These are phyloP conservation scores for Gallinago jamesoni DNA, from an alignment of 2,113 vertebrate species.

Conservation along the genomic window DNA sequence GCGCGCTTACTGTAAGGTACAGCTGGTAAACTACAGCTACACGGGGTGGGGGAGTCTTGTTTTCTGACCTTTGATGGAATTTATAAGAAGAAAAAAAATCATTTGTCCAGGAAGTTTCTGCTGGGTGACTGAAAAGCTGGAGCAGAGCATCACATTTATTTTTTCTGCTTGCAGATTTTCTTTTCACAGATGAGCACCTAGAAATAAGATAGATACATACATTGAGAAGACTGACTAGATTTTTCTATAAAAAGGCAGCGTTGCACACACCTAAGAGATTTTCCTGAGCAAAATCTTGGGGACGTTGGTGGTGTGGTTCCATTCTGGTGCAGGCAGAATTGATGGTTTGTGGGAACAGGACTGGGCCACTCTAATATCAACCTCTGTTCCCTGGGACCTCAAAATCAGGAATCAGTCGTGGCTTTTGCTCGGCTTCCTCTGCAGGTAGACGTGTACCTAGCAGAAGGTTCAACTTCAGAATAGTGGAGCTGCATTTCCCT, in stretches of 20 bases:
- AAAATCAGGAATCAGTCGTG: background rate
- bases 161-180: background rate
- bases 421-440: background rate
- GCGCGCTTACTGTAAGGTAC: background rate
- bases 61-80: background rate
- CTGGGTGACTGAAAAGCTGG: background rate
- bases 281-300: background rate
- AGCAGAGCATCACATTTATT: background rate
- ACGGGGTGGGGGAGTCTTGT: background rate
- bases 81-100: background rate
- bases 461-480: background rate
- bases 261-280: background rate
- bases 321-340: background rate
- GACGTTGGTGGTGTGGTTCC: background rate
- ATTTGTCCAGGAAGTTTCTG: background rate
- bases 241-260: background rate
- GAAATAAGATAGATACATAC: background rate
- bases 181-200: background rate
- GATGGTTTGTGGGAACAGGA: background rate
- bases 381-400: background rate
- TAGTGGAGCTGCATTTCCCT: background rate
- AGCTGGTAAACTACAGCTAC: background rate
- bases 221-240: background rate
- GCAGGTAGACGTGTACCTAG: background rate
- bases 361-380: background rate